Percentiles rank a stretch among this genome's conserved stretches.
Conservation (phyloP, 2,797 vertebrate genomes). For the Acridotheres tristis region DNA sequence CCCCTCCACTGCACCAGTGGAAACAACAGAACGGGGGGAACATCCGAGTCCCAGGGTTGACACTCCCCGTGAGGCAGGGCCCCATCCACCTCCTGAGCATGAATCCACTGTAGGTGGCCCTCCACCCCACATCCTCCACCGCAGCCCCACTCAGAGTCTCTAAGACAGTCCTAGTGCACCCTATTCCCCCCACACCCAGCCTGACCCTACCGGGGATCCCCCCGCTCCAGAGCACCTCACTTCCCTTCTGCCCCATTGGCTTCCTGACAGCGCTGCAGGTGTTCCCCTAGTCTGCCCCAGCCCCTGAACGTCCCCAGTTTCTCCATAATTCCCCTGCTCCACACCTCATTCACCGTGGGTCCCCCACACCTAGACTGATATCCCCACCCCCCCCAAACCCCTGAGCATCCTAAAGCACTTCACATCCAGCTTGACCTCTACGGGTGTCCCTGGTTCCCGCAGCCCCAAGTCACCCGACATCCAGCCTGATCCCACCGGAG, state of each 20-base stretch:
- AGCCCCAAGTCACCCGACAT: background rate
- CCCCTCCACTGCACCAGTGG: background rate
- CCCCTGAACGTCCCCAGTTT: background rate
- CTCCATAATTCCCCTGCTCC: background rate
- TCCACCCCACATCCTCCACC: background rate
- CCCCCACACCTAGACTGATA: background rate
- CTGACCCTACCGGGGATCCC: background rate
- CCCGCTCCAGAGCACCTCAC: background rate
- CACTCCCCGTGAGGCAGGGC: background rate
- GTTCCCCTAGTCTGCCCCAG: background rate
- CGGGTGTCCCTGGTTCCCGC: too few species aligned
- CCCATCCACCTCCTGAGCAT: background rate
- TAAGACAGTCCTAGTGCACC: background rate
- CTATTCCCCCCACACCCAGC: background rate
- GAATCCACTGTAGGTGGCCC: background rate
- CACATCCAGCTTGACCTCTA: background rate
- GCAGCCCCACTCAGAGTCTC: background rate
- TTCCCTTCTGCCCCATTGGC: background rate
- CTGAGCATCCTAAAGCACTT: background rate
- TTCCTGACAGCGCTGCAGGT: background rate
- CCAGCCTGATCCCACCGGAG: too few species aligned
- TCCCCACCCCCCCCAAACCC: background rate
- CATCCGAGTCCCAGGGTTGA: background rate
- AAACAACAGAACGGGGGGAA: rapidly evolving
- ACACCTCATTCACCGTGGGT: background rate